Evolutionary conservation across 2,888 invertebrate genomes (phyloP).

Genomic region (Conus canariensis): DNA sequence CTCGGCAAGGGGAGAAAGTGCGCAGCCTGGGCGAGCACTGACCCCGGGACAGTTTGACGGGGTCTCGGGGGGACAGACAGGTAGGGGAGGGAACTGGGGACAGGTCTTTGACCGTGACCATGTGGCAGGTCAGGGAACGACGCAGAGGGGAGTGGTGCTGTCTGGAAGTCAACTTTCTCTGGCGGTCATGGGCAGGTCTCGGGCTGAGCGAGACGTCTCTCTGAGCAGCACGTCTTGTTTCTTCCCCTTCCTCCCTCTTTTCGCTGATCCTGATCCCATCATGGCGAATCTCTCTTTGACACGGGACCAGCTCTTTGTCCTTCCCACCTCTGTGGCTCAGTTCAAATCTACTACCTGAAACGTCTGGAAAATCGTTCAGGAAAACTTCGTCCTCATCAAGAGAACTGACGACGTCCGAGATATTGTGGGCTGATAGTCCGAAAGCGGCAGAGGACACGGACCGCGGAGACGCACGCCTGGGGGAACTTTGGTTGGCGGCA

Average conservation of each 20-base stretch:
- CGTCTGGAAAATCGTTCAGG: neutral
- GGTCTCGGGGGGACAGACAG: neutral
- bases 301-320: neutral
- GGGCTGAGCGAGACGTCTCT: neutral
- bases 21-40: neutral
- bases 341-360: neutral
- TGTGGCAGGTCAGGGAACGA: slow-evolving; percentile 29
- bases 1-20: neutral
- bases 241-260: neutral
- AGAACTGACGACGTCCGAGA: neutral
- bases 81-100: neutral
- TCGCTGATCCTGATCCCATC: neutral
- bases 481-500: neutral
- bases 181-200: neutral
- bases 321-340: neutral
- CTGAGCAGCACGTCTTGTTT: neutral
- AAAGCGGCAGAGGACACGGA: neutral
- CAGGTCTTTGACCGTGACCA: slow-evolving; percentile 33
- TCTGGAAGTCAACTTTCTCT: neutral
- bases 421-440: neutral
- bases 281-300: neutral
- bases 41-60: neutral
- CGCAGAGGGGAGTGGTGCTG: neutral
- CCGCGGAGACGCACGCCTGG: neutral
- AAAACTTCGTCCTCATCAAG: neutral